Evolutionary conservation across 1,140 invertebrate genomes (phyloP).

Genomic region (Nylanderia fulva): DNA sequence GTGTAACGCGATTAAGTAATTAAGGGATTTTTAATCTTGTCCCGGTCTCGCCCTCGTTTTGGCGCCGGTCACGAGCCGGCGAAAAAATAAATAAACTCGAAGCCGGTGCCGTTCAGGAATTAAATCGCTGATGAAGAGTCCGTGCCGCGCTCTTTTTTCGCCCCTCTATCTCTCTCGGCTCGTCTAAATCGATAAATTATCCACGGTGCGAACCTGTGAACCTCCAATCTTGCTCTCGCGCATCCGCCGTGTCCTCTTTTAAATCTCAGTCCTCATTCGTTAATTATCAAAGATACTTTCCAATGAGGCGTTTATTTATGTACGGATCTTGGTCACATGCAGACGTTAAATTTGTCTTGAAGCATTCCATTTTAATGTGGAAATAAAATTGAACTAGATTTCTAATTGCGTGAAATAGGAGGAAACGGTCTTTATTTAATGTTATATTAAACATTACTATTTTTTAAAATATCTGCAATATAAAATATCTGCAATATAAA

Average conservation of each 20-base stretch:
- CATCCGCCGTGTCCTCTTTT: background rate
- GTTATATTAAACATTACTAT: background rate
- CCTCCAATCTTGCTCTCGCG: slow-evolving; percentile 33
- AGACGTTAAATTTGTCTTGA: background rate
- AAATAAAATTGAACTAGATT: background rate
- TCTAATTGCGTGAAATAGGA: background rate
- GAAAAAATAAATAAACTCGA: slow-evolving; percentile 84
- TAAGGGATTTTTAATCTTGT: slow-evolving; percentile 85
- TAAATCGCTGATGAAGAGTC: slow-evolving; percentile 84
- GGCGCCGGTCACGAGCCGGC: slow-evolving; percentile 76
- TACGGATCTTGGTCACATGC: background rate
- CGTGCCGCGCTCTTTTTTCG: slow-evolving; percentile 62
- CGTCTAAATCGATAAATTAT: slow-evolving; percentile 71
- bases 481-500: background rate
- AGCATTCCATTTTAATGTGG: background rate
- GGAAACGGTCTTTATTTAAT: background rate
- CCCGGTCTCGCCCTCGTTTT: slow-evolving; percentile 76
- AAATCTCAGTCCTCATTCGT: background rate
- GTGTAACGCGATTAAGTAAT: slow-evolving; percentile 83
- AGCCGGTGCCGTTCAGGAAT: slow-evolving; percentile 77
- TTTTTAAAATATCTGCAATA: background rate
- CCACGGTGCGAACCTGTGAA: slow-evolving; percentile 40
- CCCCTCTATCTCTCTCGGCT: slow-evolving; percentile 50
- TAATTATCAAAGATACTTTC: background rate
- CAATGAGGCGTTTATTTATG: background rate